Percentiles rank a stretch among this genome's conserved stretches.
phyloP scores from a whole-genome alignment of 2,113 vertebrate species.

The Sinocyclocheilus anshuiensis region DNA sequence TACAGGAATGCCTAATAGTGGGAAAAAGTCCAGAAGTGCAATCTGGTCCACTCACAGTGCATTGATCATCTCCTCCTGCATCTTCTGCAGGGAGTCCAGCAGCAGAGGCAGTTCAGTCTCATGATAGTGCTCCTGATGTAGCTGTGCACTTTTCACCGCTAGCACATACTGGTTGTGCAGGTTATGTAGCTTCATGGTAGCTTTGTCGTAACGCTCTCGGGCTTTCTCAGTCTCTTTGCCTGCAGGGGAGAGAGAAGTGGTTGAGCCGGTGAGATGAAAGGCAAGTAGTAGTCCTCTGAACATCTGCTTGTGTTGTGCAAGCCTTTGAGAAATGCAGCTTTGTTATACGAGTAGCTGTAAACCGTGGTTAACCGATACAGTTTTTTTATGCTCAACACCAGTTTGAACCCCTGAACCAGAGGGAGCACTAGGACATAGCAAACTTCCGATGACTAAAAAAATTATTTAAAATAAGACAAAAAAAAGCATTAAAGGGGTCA shows the following conservation, averaged over 20 bases:
- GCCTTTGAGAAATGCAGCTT: too few relatives aligned
- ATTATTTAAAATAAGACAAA: too few relatives aligned
- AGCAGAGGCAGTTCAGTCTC: conserved; percentile 83
- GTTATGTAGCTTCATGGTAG: conserved; percentile 92
- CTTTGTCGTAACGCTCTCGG: conserved; percentile 94
- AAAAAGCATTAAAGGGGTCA: too few relatives aligned
- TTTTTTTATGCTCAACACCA: too few relatives aligned
- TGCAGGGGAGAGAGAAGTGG: conserved; percentile 58
- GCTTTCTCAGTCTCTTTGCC: conserved; percentile 91
- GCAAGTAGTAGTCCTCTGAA: background rate
- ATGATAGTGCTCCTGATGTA: conserved; percentile 91
- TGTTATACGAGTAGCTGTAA: too few relatives aligned
- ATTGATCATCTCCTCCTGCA: conserved; percentile 98
- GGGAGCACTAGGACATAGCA: too few relatives aligned
- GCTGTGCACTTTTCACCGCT: conserved; percentile 88
- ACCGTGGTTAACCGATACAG: too few relatives aligned
- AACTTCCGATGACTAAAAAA: too few relatives aligned
- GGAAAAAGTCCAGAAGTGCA: background rate
- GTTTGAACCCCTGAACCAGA: too few relatives aligned
- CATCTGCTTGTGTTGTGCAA: background rate
- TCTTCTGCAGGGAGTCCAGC: conserved; percentile 92
- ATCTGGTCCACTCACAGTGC: conserved; percentile 77
- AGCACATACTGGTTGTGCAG: conserved; percentile 96
- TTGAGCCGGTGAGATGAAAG: background rate
- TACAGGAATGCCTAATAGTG: background rate